phyloP scores from a whole-genome alignment of 2,888 invertebrate genomes.

The Anthoptus insignis region DNA sequence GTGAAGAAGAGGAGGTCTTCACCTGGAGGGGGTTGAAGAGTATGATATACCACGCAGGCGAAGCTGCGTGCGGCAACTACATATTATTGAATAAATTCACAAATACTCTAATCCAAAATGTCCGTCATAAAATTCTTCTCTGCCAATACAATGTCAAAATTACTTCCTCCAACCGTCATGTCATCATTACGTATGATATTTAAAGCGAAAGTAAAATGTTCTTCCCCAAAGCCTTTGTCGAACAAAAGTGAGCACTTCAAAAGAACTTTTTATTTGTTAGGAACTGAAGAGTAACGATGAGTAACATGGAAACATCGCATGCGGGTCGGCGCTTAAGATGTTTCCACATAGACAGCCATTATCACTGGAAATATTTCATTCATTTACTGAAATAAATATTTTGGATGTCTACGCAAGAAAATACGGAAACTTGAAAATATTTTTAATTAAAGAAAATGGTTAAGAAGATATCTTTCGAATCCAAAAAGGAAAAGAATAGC shows the following conservation, averaged over 20 bases:
- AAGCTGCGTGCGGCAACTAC: not conserved
- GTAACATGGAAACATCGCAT: conserved; percentile 17
- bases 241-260: conserved; percentile 23
- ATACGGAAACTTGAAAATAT: too few species aligned
- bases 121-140: not conserved
- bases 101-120: not conserved
- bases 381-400: too few species aligned
- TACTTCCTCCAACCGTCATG: not conserved
- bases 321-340: conserved; percentile 1
- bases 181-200: conserved; percentile 21
- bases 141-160: conserved; percentile 1
- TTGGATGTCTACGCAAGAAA: too few species aligned
- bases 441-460: too few species aligned
- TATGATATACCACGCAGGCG: too few species aligned
- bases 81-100: too few species aligned
- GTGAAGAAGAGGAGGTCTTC: too few species aligned
- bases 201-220: conserved; percentile 19
- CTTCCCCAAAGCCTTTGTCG: conserved; percentile 17
- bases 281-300: conserved; percentile 27
- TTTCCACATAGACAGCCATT: not conserved
- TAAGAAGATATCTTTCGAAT: too few species aligned
- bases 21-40: too few species aligned
- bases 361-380: not conserved
- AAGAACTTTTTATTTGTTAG: conserved; percentile 29
- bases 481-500: too few species aligned